Conservation (phyloP, 2,797 vertebrate species). For the Coilia nasus region DNA sequence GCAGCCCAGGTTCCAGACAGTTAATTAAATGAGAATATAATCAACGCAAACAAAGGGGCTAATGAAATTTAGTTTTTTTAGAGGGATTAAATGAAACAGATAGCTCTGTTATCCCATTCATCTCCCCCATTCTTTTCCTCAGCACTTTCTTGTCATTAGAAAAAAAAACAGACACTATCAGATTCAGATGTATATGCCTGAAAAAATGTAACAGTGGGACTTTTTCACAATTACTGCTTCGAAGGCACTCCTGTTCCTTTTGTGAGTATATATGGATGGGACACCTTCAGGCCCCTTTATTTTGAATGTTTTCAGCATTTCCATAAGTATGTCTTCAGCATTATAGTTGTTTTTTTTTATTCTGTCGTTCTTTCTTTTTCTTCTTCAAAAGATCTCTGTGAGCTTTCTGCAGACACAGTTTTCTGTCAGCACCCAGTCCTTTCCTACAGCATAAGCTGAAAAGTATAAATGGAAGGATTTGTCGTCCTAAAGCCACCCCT, state of each 20-base stretch:
- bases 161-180: constrained; percentile 12
- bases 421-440: not conserved
- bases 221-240: constrained; percentile 41
- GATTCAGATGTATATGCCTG: not conserved
- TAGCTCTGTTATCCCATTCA: not conserved
- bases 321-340: not conserved
- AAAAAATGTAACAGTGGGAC: constrained; percentile 1
- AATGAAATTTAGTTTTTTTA: constrained; percentile 56
- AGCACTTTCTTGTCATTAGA: not conserved
- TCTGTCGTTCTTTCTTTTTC: not conserved
- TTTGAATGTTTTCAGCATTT: not conserved
- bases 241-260: not conserved
- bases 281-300: not conserved
- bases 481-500: not conserved
- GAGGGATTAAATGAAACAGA: constrained; percentile 54
- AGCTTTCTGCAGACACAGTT: not conserved
- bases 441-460: not conserved
- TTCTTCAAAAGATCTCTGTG: not conserved
- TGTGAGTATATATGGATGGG: not conserved
- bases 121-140: not conserved
- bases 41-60: constrained; percentile 53
- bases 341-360: not conserved
- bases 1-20: constrained; percentile 52
- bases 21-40: constrained; percentile 63
- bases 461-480: not conserved